These are phyloP conservation scores for Strigops habroptila DNA, from an alignment of 2,113 vertebrate genomes.

Conservation along the genomic window DNA sequence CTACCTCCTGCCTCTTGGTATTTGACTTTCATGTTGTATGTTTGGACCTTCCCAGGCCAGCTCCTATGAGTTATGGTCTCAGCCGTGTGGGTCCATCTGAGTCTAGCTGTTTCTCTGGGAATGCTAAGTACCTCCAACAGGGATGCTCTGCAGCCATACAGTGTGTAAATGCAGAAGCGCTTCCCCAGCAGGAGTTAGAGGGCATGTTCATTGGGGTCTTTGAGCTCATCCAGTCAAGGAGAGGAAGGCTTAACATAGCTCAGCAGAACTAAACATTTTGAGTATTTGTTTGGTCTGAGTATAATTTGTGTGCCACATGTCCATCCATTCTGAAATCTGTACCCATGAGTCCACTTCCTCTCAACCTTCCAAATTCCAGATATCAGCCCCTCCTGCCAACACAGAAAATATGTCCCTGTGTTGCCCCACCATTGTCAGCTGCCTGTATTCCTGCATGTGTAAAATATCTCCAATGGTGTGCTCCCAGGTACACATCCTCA, in stretches of 20 bases:
- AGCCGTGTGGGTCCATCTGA: neutral
- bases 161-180: neutral
- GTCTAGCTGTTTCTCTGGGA: neutral
- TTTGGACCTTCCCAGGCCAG: neutral
- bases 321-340: neutral
- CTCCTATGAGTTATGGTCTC: neutral
- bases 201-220: neutral
- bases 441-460: neutral
- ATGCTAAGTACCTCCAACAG: neutral
- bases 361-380: neutral
- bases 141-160: neutral
- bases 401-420: neutral
- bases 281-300: neutral
- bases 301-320: neutral
- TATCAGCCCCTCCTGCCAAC: neutral
- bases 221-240: neutral
- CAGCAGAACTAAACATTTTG: neutral
- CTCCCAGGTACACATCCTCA: neutral
- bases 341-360: neutral
- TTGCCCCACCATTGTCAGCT: neutral
- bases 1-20: neutral
- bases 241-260: neutral
- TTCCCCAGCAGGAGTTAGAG: neutral
- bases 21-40: neutral
- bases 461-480: rapidly evolving